These are phyloP conservation scores for Gouania willdenowi DNA, from an alignment of 2,797 vertebrate genomes.

Conservation along the genomic window DNA sequence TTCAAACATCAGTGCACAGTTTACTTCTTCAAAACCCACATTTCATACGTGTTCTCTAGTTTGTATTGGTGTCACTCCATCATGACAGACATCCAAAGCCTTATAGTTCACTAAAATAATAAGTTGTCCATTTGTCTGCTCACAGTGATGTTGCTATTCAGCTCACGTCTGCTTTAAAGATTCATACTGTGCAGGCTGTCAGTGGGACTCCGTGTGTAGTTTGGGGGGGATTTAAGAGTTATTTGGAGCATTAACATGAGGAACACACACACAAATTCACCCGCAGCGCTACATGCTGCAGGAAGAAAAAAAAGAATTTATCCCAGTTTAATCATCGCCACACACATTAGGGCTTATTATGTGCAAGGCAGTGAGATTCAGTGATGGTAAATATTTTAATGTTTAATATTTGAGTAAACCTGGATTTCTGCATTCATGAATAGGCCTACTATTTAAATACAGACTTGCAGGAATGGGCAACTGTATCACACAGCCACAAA, in stretches of 20 bases:
- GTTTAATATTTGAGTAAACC: conserved; percentile 18
- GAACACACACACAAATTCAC: conserved; percentile 7
- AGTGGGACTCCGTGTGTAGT: conserved; percentile 24
- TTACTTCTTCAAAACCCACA: too few species aligned
- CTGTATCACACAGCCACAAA: too few species aligned
- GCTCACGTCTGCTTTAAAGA: conserved; percentile 27
- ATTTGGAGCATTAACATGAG: conserved; percentile 21
- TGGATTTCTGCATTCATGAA: conserved; percentile 43
- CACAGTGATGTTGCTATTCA: conserved; percentile 28
- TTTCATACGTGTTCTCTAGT: too few species aligned
- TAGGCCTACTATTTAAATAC: conserved; percentile 47
- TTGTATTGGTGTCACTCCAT: conserved; percentile 9
- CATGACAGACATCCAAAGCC: conserved; percentile 15
- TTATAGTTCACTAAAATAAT: conserved; percentile 26
- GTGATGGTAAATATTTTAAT: conserved; percentile 34
- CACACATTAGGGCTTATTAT: conserved; percentile 2
- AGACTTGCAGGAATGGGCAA: too few species aligned
- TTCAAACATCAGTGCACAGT: too few species aligned
- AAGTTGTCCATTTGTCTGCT: conserved; percentile 30
- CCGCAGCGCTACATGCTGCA: conserved; percentile 9
- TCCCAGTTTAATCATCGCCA: conserved; percentile 15
- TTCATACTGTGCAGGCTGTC: conserved; percentile 30
- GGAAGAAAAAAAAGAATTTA: conserved; percentile 21
- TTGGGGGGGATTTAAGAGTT: conserved; percentile 13
- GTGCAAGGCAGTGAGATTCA: conserved; percentile 16